These are phyloP conservation scores for Prietella phreatophila DNA, from an alignment of 2,113 vertebrate species.

Conservation along the genomic window DNA sequence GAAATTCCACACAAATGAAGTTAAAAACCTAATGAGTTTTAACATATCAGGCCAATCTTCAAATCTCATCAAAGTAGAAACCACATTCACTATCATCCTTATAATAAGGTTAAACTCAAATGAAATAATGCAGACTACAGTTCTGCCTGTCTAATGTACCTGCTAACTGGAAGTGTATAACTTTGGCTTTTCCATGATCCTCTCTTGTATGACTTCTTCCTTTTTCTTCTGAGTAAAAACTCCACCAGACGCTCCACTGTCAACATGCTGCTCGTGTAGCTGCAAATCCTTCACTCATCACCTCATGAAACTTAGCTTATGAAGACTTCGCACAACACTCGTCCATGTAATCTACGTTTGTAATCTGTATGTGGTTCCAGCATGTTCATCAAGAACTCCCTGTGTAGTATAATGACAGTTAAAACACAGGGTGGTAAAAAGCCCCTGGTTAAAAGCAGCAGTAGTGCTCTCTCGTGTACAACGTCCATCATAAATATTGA, in stretches of 20 bases:
- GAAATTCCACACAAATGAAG: neutral
- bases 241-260: conserved; percentile 39
- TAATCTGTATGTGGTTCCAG: neutral
- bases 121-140: neutral
- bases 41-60: neutral
- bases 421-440: conserved; percentile 27
- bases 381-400: neutral
- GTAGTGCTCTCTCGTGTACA: conserved; percentile 14
- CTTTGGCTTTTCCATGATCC: conserved; percentile 55
- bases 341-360: neutral
- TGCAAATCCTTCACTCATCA: neutral
- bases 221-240: conserved; percentile 47
- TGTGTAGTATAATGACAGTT: neutral
- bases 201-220: conserved; percentile 34
- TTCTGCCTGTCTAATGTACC: conserved; percentile 29
- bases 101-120: neutral
- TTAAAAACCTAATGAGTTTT: neutral
- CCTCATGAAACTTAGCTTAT: neutral
- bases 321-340: conserved; percentile 6
- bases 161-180: conserved; percentile 46
- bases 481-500: conserved; percentile 49
- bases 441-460: conserved; percentile 27
- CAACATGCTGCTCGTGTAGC: conserved; percentile 27
- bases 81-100: neutral
- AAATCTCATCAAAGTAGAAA: neutral